Evolutionary conservation across 2,888 invertebrate species (phyloP).

Genomic region (Cataglyphis cursor): DNA sequence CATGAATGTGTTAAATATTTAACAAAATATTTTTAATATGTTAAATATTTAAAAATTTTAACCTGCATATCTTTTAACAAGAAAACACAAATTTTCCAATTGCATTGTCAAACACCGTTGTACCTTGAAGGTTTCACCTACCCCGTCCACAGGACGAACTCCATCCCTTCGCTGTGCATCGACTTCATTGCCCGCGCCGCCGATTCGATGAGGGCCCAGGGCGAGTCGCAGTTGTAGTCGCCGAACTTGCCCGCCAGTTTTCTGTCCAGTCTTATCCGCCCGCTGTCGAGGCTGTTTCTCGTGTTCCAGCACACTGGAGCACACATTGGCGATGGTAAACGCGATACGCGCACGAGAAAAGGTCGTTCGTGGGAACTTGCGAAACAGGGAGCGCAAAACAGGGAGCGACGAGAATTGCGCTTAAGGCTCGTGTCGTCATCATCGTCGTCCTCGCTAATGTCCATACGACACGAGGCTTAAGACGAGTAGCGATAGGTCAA

Average conservation of each 20-base stretch:
- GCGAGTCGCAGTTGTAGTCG: slow-evolving; percentile 95
- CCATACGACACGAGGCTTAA: slow-evolving; percentile 62
- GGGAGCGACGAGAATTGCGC: neutral
- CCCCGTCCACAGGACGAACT: slow-evolving; percentile 98
- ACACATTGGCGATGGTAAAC: slow-evolving; percentile 5
- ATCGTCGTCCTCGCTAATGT: slow-evolving; percentile 60
- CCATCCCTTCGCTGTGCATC: slow-evolving; percentile 94
- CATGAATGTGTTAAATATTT: too few species aligned
- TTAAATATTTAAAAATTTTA: too few species aligned
- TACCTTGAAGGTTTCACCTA: slow-evolving; percentile 83
- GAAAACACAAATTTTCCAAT: too few species aligned
- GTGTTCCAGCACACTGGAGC: slow-evolving; percentile 89
- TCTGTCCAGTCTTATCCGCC: slow-evolving; percentile 86
- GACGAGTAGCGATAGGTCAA: neutral
- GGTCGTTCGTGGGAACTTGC: slow-evolving; percentile 21
- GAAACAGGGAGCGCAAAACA: slow-evolving; percentile 9
- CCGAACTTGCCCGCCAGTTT: slow-evolving; percentile 92
- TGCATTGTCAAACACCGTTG: too few species aligned
- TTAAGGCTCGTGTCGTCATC: slow-evolving; percentile 42
- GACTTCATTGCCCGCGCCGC: slow-evolving; percentile 95
- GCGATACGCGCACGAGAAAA: neutral
- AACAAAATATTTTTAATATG: too few species aligned
- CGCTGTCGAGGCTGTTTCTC: slow-evolving; percentile 86
- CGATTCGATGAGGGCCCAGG: slow-evolving; percentile 95
- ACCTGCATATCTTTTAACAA: too few species aligned